Conservation (phyloP, 2,797 vertebrate species). For the Anguilla pacifica region DNA sequence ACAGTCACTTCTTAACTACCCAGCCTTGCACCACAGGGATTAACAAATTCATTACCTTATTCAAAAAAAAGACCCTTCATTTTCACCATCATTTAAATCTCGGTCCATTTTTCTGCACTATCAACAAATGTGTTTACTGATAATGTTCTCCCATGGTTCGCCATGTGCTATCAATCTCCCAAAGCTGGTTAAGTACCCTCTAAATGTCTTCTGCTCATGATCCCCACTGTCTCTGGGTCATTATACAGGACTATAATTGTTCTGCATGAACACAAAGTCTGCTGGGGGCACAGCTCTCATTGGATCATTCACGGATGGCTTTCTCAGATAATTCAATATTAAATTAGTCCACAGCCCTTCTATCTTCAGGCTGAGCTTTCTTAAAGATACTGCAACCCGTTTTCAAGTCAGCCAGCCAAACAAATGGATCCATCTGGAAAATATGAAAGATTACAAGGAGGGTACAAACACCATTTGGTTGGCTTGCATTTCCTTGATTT, state of each 20-base stretch:
- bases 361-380: neutral
- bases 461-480: neutral
- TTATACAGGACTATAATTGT: slow-evolving; percentile 2
- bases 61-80: neutral
- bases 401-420: slow-evolving; percentile 23
- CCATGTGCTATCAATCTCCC: neutral
- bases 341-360: slow-evolving; percentile 14
- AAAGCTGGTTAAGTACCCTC: slow-evolving; percentile 4
- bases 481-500: neutral
- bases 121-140: neutral
- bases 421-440: slow-evolving; percentile 9
- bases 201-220: neutral
- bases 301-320: slow-evolving; percentile 9
- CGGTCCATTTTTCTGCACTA: neutral
- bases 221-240: neutral
- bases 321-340: slow-evolving; percentile 19
- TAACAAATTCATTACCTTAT: neutral
- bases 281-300: slow-evolving; percentile 6
- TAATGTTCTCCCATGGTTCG: neutral
- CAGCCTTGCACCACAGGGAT: neutral
- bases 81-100: neutral
- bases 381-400: neutral
- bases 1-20: neutral
- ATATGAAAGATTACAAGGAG: neutral
- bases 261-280: neutral